Evolutionary conservation across 2,797 vertebrate species (phyloP).

Genomic region (Poecile montanus): DNA sequence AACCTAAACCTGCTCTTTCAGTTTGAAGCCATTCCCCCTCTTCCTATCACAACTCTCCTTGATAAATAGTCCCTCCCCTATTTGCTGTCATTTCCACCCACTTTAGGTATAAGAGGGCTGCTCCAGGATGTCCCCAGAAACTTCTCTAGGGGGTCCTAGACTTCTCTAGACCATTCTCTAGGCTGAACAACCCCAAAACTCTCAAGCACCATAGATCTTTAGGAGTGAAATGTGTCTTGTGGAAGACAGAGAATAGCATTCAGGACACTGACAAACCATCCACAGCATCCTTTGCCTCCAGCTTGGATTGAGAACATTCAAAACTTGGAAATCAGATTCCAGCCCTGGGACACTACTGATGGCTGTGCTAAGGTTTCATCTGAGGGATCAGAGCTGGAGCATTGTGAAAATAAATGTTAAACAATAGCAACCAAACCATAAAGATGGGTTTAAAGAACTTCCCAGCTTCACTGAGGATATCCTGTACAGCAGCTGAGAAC

Average conservation of each 20-base stretch:
- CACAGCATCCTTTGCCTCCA: neutral
- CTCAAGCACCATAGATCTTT: neutral
- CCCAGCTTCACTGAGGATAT: neutral
- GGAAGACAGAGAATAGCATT: neutral
- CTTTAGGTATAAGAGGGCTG: neutral
- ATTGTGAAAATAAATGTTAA: neutral
- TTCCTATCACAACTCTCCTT: neutral
- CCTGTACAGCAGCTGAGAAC: neutral
- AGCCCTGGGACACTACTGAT: neutral
- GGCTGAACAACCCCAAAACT: neutral
- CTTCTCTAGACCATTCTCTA: neutral
- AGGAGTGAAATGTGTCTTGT: neutral
- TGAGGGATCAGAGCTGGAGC: neutral
- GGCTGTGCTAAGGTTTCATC: neutral
- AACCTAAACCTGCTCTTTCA: neutral
- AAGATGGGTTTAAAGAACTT: neutral
- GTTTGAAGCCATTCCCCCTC: neutral
- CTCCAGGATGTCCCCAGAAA: neutral
- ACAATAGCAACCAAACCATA: neutral
- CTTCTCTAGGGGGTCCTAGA: neutral
- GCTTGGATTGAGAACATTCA: neutral
- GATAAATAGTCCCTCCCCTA: neutral
- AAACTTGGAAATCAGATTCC: neutral
- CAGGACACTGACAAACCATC: neutral
- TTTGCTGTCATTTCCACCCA: neutral